Conservation (phyloP, 1,140 invertebrate genomes). For the Drosophila ogumai region DNA sequence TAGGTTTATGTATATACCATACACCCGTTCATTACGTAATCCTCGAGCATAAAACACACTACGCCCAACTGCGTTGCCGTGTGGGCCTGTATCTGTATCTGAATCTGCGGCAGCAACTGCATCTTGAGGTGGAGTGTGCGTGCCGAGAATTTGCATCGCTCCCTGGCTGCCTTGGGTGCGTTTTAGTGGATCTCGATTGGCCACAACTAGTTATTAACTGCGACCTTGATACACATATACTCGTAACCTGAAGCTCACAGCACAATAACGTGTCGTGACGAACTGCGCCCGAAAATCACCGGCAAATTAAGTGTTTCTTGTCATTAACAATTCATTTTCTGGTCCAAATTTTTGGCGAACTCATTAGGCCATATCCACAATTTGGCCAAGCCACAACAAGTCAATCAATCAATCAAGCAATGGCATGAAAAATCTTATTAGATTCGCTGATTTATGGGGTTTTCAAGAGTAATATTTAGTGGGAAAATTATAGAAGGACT, state of each 20-base stretch:
- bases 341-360: slow-evolving; percentile 50
- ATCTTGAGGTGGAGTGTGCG: slow-evolving; percentile 42
- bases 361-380: slow-evolving; percentile 55
- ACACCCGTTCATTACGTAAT: slow-evolving; percentile 69
- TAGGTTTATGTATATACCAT: slow-evolving; percentile 24
- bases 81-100: slow-evolving; percentile 37
- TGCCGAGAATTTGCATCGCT: slow-evolving; percentile 67
- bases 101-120: slow-evolving; percentile 25
- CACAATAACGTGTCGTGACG: slow-evolving; percentile 62
- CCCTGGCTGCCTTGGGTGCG: slow-evolving; percentile 48
- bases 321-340: slow-evolving; percentile 48
- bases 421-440: slow-evolving; percentile 58
- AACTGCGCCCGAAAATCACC: slow-evolving; percentile 53
- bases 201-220: slow-evolving; percentile 56
- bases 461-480: slow-evolving; percentile 4
- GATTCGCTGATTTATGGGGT: slow-evolving; percentile 34
- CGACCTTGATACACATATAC: slow-evolving; percentile 73
- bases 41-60: slow-evolving; percentile 43
- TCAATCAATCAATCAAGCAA: slow-evolving; percentile 63
- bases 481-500: background rate
- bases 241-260: slow-evolving; percentile 6
- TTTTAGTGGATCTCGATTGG: slow-evolving; percentile 54
- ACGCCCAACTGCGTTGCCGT: slow-evolving; percentile 71
- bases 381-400: slow-evolving; percentile 41
- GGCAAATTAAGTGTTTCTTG: slow-evolving; percentile 42